Evolutionary conservation across 2,888 invertebrate species (phyloP).

Genomic region (Cyrtodaria siliqua): DNA sequence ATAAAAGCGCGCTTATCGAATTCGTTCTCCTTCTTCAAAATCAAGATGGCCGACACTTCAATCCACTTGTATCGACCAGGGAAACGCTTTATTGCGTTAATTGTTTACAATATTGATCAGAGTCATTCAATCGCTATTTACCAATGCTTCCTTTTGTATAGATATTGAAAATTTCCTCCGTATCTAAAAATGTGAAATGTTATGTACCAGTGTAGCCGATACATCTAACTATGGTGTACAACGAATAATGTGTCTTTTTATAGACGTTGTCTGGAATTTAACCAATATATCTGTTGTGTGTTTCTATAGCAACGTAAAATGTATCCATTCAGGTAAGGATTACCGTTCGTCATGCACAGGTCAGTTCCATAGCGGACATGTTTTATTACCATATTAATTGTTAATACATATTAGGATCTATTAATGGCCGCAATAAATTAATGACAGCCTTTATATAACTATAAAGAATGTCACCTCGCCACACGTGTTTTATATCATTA

Average conservation of each 20-base stretch:
- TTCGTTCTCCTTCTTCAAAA: too few species aligned
- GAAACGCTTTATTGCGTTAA: slow-evolving; percentile 23
- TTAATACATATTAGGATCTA: too few species aligned
- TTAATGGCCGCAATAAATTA: too few species aligned
- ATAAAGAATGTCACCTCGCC: too few species aligned
- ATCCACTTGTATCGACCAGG: too few species aligned
- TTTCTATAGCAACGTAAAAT: slow-evolving; percentile 46
- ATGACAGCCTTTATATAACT: too few species aligned
- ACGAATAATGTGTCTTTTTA: slow-evolving; percentile 28
- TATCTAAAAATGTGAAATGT: slow-evolving; percentile 19
- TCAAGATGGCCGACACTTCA: too few species aligned
- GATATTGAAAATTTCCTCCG: slow-evolving; percentile 25
- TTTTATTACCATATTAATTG: too few species aligned
- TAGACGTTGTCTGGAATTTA: slow-evolving; percentile 26
- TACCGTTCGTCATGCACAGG: slow-evolving; percentile 2
- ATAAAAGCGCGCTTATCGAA: too few species aligned
- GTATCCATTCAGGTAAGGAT: slow-evolving; percentile 50
- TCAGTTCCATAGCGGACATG: too few species aligned
- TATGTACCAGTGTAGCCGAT: neutral
- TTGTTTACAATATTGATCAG: slow-evolving; percentile 62
- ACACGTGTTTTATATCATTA: too few species aligned
- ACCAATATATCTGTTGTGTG: slow-evolving; percentile 23
- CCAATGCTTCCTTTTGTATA: slow-evolving; percentile 7
- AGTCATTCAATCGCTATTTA: slow-evolving; percentile 54
- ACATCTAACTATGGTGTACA: slow-evolving; percentile 7